Conservation (phyloP, 2,888 invertebrate genomes). For the Drosophila colorata region DNA sequence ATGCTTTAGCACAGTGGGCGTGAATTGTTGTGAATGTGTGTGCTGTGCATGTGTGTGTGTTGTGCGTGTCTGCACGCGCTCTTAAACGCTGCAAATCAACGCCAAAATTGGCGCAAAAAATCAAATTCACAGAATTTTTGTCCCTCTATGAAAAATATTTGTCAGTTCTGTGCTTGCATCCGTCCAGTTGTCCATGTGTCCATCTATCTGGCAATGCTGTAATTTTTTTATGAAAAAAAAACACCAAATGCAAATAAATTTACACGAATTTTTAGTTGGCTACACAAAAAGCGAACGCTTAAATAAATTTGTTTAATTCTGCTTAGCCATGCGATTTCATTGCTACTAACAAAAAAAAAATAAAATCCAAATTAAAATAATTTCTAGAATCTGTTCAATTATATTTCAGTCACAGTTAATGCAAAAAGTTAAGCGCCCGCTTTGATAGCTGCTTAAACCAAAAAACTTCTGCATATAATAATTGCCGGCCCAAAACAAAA, state of each 20-base stretch:
- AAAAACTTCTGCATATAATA: constrained; percentile 47
- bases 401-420: constrained; percentile 26
- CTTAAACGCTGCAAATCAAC: constrained; percentile 61
- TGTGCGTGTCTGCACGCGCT: constrained; percentile 6
- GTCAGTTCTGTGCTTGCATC: constrained; percentile 6
- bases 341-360: background rate
- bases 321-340: background rate
- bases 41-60: background rate
- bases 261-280: constrained; percentile 23
- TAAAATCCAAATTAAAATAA: constrained; percentile 1
- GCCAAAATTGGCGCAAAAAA: constrained; percentile 40
- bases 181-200: constrained; percentile 3
- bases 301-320: constrained; percentile 12
- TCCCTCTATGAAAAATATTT: constrained; percentile 8
- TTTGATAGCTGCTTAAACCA: constrained; percentile 23
- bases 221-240: constrained; percentile 9
- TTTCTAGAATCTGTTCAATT: background rate
- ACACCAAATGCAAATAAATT: constrained; percentile 31
- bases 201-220: constrained; percentile 11
- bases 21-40: constrained; percentile 11
- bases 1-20: constrained; percentile 29
- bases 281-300: constrained; percentile 9
- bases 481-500: constrained; percentile 56
- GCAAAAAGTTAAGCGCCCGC: constrained; percentile 36
- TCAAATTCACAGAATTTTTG: constrained; percentile 12